phyloP scores from a whole-genome alignment of 2,888 invertebrate species.

The Mamestra brassicae region DNA sequence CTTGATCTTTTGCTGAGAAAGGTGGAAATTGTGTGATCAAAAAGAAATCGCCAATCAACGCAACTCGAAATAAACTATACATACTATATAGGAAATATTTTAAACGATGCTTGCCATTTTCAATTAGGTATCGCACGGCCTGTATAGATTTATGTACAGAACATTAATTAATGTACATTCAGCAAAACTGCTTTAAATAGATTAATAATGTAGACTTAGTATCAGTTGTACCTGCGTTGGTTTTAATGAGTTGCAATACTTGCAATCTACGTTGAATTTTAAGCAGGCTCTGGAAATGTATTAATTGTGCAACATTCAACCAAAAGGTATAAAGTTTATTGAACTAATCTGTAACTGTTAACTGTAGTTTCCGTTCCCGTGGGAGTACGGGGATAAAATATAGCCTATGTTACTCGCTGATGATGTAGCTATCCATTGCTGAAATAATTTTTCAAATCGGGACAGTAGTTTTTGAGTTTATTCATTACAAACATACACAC shows the following conservation, averaged over 20 bases:
- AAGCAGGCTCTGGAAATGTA: conserved; percentile 34
- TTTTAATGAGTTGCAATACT: conserved; percentile 51
- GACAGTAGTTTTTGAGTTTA: no score
- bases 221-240: conserved; percentile 48
- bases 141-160: background rate
- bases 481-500: no score
- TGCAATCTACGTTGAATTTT: conserved; percentile 50
- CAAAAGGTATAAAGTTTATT: conserved; percentile 13
- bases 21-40: background rate
- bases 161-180: conserved; percentile 18
- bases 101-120: background rate
- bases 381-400: background rate
- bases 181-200: conserved; percentile 40
- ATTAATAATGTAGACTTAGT: conserved; percentile 47
- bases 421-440: no score
- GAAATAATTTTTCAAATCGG: no score
- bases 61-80: background rate
- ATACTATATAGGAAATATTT: background rate
- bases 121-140: background rate
- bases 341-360: background rate
- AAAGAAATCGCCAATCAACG: no score
- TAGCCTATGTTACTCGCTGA: no score
- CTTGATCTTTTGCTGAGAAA: no score
- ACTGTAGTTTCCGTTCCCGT: no score
- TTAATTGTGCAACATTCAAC: conserved; percentile 46